Conservation (phyloP, 2,797 vertebrate genomes). For the Trachops cirrhosus region DNA sequence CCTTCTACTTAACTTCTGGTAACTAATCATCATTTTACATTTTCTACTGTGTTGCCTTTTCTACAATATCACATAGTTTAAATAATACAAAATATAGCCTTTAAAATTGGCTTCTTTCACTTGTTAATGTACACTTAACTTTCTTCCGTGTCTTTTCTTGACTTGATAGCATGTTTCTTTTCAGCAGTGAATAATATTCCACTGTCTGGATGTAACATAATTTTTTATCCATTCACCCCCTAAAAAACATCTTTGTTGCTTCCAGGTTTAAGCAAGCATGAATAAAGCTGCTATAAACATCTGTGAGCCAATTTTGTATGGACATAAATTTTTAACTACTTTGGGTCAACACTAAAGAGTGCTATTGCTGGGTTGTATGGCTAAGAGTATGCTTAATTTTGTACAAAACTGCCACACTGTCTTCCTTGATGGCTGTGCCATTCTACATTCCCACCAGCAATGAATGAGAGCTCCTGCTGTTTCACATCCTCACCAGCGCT, state of each 20-base stretch:
- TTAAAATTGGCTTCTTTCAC: background rate
- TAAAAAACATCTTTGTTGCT: background rate
- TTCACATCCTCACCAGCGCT: background rate
- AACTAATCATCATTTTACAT: background rate
- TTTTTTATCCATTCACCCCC: background rate
- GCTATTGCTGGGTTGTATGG: background rate
- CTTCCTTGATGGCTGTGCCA: background rate
- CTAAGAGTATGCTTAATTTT: background rate
- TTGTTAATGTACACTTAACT: background rate
- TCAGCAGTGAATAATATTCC: background rate
- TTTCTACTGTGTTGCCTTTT: background rate
- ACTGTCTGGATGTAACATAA: background rate
- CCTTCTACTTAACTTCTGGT: background rate
- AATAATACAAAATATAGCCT: background rate
- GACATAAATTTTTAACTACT: background rate
- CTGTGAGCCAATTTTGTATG: background rate
- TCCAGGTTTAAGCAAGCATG: background rate
- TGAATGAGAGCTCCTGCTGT: background rate
- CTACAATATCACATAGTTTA: background rate
- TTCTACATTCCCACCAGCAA: background rate
- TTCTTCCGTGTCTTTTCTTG: background rate
- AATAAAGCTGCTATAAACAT: background rate
- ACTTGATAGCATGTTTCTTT: background rate
- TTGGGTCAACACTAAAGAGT: background rate
- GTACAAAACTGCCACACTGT: background rate